Percentiles rank a stretch among this genome's conserved stretches.
These are phyloP conservation scores for Drosophila borealis DNA, from an alignment of 2,888 invertebrate species.

Conservation along the genomic window DNA sequence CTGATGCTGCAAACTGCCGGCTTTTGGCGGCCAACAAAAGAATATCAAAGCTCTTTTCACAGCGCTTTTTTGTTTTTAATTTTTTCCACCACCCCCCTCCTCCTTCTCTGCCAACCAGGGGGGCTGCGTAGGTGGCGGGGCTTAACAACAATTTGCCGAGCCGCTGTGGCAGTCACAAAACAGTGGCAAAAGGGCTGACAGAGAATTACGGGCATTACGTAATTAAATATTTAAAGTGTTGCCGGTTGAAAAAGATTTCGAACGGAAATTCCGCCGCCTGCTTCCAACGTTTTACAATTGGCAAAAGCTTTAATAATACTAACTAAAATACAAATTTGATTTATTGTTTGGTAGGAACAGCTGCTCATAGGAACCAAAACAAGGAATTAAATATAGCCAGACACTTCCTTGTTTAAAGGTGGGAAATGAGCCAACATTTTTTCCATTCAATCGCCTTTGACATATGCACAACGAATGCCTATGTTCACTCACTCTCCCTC, in stretches of 20 bases:
- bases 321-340: too few relatives aligned
- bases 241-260: constrained; percentile 34
- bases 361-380: too few relatives aligned
- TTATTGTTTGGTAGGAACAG: too few relatives aligned
- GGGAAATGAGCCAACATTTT: too few relatives aligned
- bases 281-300: constrained; percentile 3
- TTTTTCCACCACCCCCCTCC: not conserved
- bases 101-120: too few relatives aligned
- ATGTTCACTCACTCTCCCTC: too few relatives aligned
- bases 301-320: constrained; percentile 23
- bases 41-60: constrained; percentile 63
- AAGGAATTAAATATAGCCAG: too few relatives aligned
- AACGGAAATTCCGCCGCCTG: constrained; percentile 40
- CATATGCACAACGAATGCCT: too few relatives aligned
- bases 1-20: constrained; percentile 48
- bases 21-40: constrained; percentile 55
- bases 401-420: too few relatives aligned
- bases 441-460: too few relatives aligned
- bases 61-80: constrained; percentile 26
- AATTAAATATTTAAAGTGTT: constrained; percentile 78
- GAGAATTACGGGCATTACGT: constrained; percentile 67
- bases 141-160: constrained; percentile 58
- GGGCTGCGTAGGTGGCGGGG: not conserved
- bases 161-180: constrained; percentile 23
- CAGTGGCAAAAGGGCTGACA: constrained; percentile 47